Evolutionary conservation across 2,113 vertebrate genomes (phyloP).

Genomic region (Fregata magnificens): DNA sequence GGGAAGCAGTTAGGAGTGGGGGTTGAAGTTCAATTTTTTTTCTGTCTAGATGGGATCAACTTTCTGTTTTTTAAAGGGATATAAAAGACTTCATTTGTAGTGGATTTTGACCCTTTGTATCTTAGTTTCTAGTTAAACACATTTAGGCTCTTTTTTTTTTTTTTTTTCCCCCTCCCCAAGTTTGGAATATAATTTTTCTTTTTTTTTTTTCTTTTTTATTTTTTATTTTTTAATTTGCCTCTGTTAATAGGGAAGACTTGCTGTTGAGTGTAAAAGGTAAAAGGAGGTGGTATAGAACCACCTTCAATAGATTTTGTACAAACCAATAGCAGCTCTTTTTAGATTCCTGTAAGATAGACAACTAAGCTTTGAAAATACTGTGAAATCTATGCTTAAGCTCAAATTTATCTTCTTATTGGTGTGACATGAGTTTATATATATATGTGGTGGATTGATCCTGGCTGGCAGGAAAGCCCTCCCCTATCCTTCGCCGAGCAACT

Average conservation of each 20-base stretch:
- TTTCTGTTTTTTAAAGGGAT: background rate
- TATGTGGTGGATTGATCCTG: no score
- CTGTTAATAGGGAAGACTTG: background rate
- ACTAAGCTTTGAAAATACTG: background rate
- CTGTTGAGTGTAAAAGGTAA: background rate
- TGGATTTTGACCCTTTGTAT: background rate
- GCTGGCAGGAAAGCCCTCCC: background rate
- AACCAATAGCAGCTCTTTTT: background rate
- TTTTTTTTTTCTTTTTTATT: background rate
- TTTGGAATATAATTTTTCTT: background rate
- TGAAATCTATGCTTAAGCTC: background rate
- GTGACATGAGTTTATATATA: background rate
- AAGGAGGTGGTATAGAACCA: background rate
- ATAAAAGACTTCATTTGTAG: background rate
- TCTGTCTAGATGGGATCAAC: background rate
- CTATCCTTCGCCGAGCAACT: background rate
- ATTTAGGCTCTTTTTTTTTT: background rate
- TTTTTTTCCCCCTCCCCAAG: no score
- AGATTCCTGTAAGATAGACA: background rate
- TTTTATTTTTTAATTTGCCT: background rate
- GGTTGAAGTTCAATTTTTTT: background rate
- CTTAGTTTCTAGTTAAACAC: background rate
- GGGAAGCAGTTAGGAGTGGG: background rate
- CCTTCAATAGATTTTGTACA: background rate
- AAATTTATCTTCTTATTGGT: background rate